A percentile compares a stretch with the other conserved stretches of the same genome.
Evolutionary conservation across 2,888 invertebrate genomes (phyloP).

Genomic region (Anagyrus pseudococci): DNA sequence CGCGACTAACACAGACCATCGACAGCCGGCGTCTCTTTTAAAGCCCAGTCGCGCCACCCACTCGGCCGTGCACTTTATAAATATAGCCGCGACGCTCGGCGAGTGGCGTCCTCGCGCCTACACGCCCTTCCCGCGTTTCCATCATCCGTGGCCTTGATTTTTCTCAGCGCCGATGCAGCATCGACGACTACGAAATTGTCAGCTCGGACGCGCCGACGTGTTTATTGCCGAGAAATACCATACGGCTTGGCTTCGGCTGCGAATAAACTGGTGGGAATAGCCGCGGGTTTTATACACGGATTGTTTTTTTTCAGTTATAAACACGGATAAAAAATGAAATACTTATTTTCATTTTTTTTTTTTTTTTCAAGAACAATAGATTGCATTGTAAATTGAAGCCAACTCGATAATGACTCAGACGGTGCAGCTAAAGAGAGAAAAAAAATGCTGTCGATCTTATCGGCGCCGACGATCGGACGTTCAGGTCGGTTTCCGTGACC

Average conservation of each 20-base stretch:
- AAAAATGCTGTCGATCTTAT: constrained; percentile 12
- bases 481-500: constrained; percentile 15
- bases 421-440: neutral
- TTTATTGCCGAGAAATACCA: too few relatives aligned
- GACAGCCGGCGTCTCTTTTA: neutral
- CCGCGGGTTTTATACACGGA: too few relatives aligned
- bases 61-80: constrained; percentile 3
- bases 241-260: too few relatives aligned
- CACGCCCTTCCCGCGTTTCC: neutral
- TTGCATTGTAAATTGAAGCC: neutral
- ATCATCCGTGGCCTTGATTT: constrained; percentile 18
- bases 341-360: too few relatives aligned
- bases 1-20: too few relatives aligned
- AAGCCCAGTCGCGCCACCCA: neutral
- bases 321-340: too few relatives aligned
- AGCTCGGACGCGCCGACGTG: too few relatives aligned
- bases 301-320: too few relatives aligned
- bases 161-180: neutral
- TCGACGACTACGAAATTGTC: too few relatives aligned
- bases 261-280: too few relatives aligned
- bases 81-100: constrained; percentile 10
- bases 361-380: neutral
- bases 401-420: constrained; percentile 3
- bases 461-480: constrained; percentile 15
- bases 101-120: neutral